Percentiles rank a stretch among this genome's conserved stretches.
These are phyloP conservation scores for Graphium colonna DNA, from an alignment of 2,888 invertebrate species.

Conservation along the genomic window DNA sequence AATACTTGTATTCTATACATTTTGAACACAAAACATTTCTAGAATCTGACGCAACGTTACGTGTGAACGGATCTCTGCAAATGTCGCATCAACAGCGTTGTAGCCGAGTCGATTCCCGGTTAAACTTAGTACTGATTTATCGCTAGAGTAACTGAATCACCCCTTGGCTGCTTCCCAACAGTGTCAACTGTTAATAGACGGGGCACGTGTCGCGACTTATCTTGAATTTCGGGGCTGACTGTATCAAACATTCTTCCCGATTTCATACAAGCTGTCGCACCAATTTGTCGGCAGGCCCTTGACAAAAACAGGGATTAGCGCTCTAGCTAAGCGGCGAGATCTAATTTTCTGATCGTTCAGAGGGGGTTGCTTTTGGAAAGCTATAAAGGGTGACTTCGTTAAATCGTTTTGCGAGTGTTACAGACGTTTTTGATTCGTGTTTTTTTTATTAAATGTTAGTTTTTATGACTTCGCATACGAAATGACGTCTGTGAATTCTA, in stretches of 20 bases:
- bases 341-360: slow-evolving; percentile 65
- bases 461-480: too few species aligned
- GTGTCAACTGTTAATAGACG: slow-evolving; percentile 73
- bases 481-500: too few species aligned
- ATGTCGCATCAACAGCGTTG: slow-evolving; percentile 1
- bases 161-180: slow-evolving; percentile 65
- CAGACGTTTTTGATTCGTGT: too few species aligned
- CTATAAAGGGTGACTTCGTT: too few species aligned
- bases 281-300: slow-evolving; percentile 73
- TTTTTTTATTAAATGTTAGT: too few species aligned
- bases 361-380: slow-evolving; percentile 55
- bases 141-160: slow-evolving; percentile 34
- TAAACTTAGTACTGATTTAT: slow-evolving; percentile 20
- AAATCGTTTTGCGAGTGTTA: too few species aligned
- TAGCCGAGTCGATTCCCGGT: slow-evolving; percentile 19
- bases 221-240: slow-evolving; percentile 38
- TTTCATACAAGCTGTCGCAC: slow-evolving; percentile 71
- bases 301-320: slow-evolving; percentile 74
- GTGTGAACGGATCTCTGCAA: not conserved
- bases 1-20: too few species aligned
- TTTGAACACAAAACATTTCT: too few species aligned
- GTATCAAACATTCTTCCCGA: slow-evolving; percentile 72
- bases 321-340: slow-evolving; percentile 61
- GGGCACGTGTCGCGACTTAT: slow-evolving; percentile 71
- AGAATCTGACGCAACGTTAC: not conserved